Conservation (phyloP, 1,140 invertebrate genomes). For the Marisa cornuarietis region DNA sequence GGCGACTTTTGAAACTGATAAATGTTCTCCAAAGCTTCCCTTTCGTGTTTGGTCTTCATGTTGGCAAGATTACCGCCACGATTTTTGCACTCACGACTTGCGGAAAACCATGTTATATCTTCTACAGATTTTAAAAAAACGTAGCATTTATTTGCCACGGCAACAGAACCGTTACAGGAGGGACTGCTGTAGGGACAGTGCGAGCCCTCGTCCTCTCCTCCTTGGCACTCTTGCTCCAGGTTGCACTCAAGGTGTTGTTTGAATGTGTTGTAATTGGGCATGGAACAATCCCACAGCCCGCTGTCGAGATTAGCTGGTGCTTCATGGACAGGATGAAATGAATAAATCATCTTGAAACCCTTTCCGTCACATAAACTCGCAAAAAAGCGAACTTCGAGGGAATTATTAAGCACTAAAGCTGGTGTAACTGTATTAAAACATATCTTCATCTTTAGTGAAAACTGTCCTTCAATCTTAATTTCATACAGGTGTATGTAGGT, state of each 20-base stretch:
- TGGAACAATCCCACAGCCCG: background rate
- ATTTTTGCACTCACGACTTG: background rate
- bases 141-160: conserved; percentile 5
- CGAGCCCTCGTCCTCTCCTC: conserved; percentile 13
- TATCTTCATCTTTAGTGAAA: too few relatives aligned
- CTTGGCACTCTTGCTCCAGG: background rate
- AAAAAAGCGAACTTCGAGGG: too few relatives aligned
- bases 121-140: background rate
- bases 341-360: background rate
- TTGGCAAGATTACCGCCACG: background rate
- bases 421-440: too few relatives aligned
- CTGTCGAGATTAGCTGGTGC: background rate
- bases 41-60: conserved; percentile 1
- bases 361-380: too few relatives aligned
- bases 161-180: conserved; percentile 1
- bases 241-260: conserved; percentile 2
- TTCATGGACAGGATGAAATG: background rate
- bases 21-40: background rate
- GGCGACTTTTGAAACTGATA: background rate
- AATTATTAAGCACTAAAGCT: too few relatives aligned
- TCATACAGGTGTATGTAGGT: too few relatives aligned
- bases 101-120: background rate
- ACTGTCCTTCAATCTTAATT: too few relatives aligned
- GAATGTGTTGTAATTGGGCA: background rate
- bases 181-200: conserved; percentile 14